Evolutionary conservation across 2,797 vertebrate genomes (phyloP).

Genomic region (Acanthurus leucopareius): DNA sequence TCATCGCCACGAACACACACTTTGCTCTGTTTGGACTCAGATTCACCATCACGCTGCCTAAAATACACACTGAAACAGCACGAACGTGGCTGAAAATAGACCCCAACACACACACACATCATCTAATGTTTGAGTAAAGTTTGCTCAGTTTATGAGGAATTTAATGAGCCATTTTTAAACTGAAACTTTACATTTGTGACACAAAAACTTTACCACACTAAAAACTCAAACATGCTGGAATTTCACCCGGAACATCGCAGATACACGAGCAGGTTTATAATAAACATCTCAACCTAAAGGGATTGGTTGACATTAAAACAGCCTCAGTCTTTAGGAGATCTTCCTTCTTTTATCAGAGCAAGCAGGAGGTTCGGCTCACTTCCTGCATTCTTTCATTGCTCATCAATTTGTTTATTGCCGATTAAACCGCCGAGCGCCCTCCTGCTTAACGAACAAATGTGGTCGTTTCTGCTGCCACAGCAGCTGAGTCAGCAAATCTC

Average conservation of each 20-base stretch:
- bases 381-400: not conserved
- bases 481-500: slow-evolving; percentile 9
- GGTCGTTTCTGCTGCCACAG: slow-evolving; percentile 1
- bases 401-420: not conserved
- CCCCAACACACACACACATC: not conserved
- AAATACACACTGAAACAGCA: not conserved
- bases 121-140: too few species aligned
- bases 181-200: too few species aligned
- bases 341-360: not conserved
- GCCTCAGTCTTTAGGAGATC: not conserved
- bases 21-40: too few species aligned
- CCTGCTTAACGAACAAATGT: slow-evolving; percentile 8
- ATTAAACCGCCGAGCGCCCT: not conserved
- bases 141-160: too few species aligned
- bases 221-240: too few species aligned
- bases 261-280: too few species aligned
- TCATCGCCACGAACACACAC: too few species aligned
- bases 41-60: not conserved
- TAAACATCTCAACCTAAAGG: too few species aligned
- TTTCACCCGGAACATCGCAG: too few species aligned
- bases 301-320: too few species aligned
- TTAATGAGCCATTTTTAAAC: too few species aligned
- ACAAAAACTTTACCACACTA: too few species aligned
- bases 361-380: not conserved
- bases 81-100: not conserved